Percentiles rank a stretch among this genome's conserved stretches.
Evolutionary conservation across 2,888 invertebrate species (phyloP).

Genomic region (Latrodectus elegans): DNA sequence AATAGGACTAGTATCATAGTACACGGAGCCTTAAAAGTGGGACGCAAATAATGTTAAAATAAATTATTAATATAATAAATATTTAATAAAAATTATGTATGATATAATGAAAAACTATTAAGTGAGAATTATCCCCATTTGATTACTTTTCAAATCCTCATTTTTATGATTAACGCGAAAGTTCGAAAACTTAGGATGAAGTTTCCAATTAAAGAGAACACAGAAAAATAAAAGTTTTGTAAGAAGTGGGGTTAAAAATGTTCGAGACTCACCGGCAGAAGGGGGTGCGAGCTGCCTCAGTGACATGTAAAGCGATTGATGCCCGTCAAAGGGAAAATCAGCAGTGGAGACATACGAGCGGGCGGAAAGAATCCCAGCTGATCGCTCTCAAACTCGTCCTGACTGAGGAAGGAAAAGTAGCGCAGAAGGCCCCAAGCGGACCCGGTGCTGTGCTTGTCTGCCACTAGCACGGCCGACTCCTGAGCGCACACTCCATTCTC

Average conservation of each 20-base stretch:
- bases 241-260: not conserved
- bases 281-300: constrained; percentile 17
- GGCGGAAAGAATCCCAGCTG: constrained; percentile 50
- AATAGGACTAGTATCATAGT: no score
- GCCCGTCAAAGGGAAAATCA: not conserved
- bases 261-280: constrained; percentile 26
- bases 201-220: not conserved
- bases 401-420: constrained; percentile 15
- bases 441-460: constrained; percentile 37
- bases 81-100: no score
- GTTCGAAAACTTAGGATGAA: not conserved
- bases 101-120: no score
- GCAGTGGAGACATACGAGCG: constrained; percentile 1
- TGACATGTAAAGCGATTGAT: constrained; percentile 36
- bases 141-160: no score
- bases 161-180: no score
- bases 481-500: constrained; percentile 29
- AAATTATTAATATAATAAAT: no score
- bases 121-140: no score
- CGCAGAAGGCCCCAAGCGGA: constrained; percentile 41
- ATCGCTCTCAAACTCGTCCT: not conserved
- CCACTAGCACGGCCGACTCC: constrained; percentile 24
- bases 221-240: not conserved
- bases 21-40: no score
- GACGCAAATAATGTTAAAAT: no score